Evolutionary conservation across 2,113 vertebrate species (phyloP).

Genomic region (Pogona vitticeps): DNA sequence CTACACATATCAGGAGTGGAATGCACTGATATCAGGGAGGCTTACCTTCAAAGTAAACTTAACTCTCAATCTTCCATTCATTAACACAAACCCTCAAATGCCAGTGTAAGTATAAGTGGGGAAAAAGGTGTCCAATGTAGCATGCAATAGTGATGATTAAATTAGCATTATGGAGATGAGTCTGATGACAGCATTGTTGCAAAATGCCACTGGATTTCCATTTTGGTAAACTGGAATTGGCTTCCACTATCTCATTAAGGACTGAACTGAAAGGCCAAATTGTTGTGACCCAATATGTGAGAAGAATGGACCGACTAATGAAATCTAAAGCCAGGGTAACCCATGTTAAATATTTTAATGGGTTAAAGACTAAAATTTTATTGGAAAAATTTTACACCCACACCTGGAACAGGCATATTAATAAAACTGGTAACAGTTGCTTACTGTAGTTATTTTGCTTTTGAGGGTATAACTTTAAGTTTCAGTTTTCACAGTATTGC

Average conservation of each 20-base stretch:
- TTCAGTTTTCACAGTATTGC: neutral
- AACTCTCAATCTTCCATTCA: neutral
- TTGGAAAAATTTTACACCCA: neutral
- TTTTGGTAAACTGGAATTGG: too few species aligned
- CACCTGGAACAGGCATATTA: neutral
- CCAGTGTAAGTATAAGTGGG: neutral
- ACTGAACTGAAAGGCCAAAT: too few species aligned
- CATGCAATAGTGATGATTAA: neutral
- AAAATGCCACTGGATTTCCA: too few species aligned
- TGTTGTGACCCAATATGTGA: too few species aligned
- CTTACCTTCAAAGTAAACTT: too few species aligned
- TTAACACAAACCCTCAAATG: neutral
- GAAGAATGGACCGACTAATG: too few species aligned
- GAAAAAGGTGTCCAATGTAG: neutral
- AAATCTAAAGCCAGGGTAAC: too few species aligned
- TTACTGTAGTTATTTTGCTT: neutral
- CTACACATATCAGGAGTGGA: neutral
- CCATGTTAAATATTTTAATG: neutral
- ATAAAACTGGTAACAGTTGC: neutral
- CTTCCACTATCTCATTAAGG: too few species aligned
- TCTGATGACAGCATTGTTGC: too few species aligned
- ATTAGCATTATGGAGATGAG: too few species aligned
- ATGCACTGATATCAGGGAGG: neutral
- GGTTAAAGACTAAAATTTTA: neutral
- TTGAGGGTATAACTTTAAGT: neutral